Evolutionary conservation across 1,140 invertebrate species (phyloP).

Genomic region (Lerema accius): DNA sequence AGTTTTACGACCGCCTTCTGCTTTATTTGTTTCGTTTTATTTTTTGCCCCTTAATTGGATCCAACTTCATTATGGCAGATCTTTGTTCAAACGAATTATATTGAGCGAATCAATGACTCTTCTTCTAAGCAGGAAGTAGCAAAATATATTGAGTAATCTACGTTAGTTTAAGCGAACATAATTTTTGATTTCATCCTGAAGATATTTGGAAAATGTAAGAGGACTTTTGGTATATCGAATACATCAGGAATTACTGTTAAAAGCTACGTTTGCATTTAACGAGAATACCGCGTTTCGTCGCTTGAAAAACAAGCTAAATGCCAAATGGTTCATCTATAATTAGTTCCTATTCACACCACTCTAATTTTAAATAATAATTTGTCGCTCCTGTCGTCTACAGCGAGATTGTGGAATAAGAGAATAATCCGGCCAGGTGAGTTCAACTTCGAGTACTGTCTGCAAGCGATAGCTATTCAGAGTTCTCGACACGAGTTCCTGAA

Average conservation of each 20-base stretch:
- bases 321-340: not conserved
- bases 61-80: constrained; percentile 5
- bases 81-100: constrained; percentile 10
- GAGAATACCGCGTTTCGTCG: not conserved
- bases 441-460: not conserved
- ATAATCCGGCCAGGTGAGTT: not conserved
- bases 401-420: not conserved
- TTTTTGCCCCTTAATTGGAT: constrained; percentile 8
- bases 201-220: no score
- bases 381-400: not conserved
- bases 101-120: not conserved
- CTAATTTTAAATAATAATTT: not conserved
- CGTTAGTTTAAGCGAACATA: no score
- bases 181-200: no score
- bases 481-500: not conserved
- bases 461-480: not conserved
- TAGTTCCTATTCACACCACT: not conserved
- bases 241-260: no score
- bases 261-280: no score
- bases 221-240: no score
- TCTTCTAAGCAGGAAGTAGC: not conserved
- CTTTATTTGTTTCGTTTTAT: constrained; percentile 10
- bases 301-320: not conserved
- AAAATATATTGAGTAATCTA: not conserved
- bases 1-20: constrained; percentile 12